Conservation (phyloP, 2,888 invertebrate species). For the Lasioglossum marginatum region DNA sequence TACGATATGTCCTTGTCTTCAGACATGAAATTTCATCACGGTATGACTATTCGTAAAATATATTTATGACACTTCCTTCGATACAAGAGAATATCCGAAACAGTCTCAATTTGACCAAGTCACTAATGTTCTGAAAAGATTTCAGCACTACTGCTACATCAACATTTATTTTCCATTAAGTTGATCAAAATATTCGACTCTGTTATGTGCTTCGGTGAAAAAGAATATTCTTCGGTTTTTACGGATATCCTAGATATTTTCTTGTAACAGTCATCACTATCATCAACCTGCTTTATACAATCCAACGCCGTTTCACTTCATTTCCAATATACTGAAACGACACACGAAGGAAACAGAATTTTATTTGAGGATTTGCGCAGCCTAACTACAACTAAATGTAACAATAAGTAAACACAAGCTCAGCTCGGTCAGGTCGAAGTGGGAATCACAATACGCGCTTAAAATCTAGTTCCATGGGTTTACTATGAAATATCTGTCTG, state of each 20-base stretch:
- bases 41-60: neutral
- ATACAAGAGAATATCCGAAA: neutral
- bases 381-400: neutral
- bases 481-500: slow-evolving; percentile 17
- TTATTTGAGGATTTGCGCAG: neutral
- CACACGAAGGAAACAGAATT: neutral
- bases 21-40: neutral
- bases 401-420: neutral
- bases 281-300: neutral
- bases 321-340: neutral
- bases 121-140: neutral
- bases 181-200: neutral
- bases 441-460: neutral
- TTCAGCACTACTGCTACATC: neutral
- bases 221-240: no score
- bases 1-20: neutral
- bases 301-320: neutral
- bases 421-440: neutral
- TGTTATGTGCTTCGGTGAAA: neutral
- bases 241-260: neutral
- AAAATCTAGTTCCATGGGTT: neutral
- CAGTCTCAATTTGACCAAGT: neutral
- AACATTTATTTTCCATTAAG: neutral
- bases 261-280: neutral
- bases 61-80: neutral